A percentile compares a stretch with the other conserved stretches of the same genome.
These are phyloP conservation scores for Drosophila fungiperda DNA, from an alignment of 2,888 invertebrate genomes.

Conservation along the genomic window DNA sequence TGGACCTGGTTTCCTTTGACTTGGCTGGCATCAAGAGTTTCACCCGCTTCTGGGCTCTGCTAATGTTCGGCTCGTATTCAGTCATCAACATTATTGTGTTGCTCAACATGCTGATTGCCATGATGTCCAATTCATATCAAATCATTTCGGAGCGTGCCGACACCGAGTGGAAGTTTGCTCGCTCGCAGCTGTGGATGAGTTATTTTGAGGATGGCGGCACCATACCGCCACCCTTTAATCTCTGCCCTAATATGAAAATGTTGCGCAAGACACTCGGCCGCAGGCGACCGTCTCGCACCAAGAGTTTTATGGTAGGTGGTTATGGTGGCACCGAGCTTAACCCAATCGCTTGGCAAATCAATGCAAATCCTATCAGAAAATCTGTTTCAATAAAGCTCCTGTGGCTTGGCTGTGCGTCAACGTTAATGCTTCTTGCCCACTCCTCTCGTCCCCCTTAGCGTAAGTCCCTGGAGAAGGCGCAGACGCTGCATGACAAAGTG, in stretches of 20 bases:
- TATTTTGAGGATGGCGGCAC: constrained; percentile 97
- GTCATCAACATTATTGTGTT: constrained; percentile 98
- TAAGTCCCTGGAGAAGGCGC: constrained; percentile 90
- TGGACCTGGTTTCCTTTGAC: constrained; percentile 97
- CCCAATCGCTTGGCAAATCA: constrained; percentile 30
- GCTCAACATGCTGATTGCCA: constrained; percentile 98
- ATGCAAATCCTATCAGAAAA: constrained; percentile 63
- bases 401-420: constrained; percentile 58
- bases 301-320: constrained; percentile 87
- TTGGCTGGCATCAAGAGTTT: constrained; percentile 97
- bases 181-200: constrained; percentile 98
- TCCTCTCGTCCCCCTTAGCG: constrained; percentile 85
- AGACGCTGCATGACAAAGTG: constrained; percentile 91
- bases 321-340: not conserved
- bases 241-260: constrained; percentile 94
- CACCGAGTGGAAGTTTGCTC: constrained; percentile 98
- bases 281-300: constrained; percentile 85
- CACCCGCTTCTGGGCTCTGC: constrained; percentile 97
- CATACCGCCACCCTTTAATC: constrained; percentile 97
- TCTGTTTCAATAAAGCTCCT: constrained; percentile 75
- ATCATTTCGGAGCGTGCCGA: constrained; percentile 98
- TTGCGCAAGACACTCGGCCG: constrained; percentile 86
- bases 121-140: constrained; percentile 99
- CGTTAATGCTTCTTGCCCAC: constrained; percentile 26
- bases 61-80: constrained; percentile 99